Conservation (phyloP, 2,113 vertebrate genomes). For the Pandion haliaetus region DNA sequence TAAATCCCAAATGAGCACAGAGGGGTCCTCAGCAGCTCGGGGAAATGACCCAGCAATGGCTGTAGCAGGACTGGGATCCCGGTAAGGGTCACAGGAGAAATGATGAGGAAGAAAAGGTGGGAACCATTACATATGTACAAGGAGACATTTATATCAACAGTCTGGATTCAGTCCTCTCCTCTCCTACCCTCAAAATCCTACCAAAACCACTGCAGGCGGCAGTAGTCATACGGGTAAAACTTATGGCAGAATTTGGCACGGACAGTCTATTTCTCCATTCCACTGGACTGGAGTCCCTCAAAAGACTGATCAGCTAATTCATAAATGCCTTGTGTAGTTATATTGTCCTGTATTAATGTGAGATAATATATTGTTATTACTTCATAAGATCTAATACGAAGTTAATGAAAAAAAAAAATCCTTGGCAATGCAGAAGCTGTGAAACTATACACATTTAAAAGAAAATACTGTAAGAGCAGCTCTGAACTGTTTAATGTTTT, state of each 20-base stretch:
- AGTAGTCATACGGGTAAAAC: not conserved
- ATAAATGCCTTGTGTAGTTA: not conserved
- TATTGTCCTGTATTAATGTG: not conserved
- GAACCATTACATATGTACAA: not conserved
- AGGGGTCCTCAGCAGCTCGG: not conserved
- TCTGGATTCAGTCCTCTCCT: not conserved
- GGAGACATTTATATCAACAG: not conserved
- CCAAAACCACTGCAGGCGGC: not conserved
- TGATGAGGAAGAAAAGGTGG: not conserved
- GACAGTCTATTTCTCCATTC: not conserved
- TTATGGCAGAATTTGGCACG: not conserved
- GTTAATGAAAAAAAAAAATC: not conserved
- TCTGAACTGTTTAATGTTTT: not conserved
- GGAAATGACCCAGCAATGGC: not conserved
- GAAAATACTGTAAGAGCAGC: not conserved
- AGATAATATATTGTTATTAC: not conserved
- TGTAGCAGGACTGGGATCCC: not conserved
- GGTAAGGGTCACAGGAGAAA: not conserved
- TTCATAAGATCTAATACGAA: not conserved
- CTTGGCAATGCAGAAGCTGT: not conserved
- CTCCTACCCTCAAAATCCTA: not conserved
- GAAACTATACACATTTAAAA: not conserved
- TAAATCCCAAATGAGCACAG: not conserved
- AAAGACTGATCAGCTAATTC: not conserved
- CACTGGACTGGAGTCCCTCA: not conserved